Evolutionary conservation across 2,888 invertebrate genomes (phyloP), one percentile per base, ranked within the genome.

Genomic region (Monopis laevigella): DNA sequence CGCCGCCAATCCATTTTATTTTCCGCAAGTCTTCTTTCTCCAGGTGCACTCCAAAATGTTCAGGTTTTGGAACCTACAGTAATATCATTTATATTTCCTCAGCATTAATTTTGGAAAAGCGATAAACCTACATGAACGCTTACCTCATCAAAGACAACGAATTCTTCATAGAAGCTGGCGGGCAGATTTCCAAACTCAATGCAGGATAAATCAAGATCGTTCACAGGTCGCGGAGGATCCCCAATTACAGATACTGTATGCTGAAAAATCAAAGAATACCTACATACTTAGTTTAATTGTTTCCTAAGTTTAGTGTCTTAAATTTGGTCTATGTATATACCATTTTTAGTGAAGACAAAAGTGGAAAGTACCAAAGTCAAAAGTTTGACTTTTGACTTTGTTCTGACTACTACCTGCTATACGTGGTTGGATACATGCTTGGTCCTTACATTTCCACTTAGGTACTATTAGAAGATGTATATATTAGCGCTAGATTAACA

Each of bases 1-100:
- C 90, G 0, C 90, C 90, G 1, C 90, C 90, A 12, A 77, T 70
- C 85, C 86, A 87, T 12, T 82, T 74, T 41, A 82, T 75, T 70
- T 82, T 82, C 2, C 77, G 67, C 40, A 72, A 62, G 41, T 80
- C 72, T 5, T 80, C 73, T 42, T 62, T 71, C 51, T 86, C 85
- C 32, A 71, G 59, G 43, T 66, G 71, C 3, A 86, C 65, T 3
- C 83, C 82, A 8, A 87, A 63, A 24, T 84, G 80, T 50, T 86
- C 85, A 0, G 85, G 84, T 16, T 73, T 81, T 0, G 86, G 87
- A 1, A 65, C 56, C 80, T 82, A 24, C 24, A 24, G 10, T 24
- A 24, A 7, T 24, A 24, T 24, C 10, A 24, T 18, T 14, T 29
- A n/a, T 29, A n/a, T n/a, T n/a, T n/a, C 6, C 6, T 10, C 24